Evolutionary conservation across 2,888 invertebrate species (phyloP), one percentile per base, ranked within the genome.

Genomic region (Aromia moschata): DNA sequence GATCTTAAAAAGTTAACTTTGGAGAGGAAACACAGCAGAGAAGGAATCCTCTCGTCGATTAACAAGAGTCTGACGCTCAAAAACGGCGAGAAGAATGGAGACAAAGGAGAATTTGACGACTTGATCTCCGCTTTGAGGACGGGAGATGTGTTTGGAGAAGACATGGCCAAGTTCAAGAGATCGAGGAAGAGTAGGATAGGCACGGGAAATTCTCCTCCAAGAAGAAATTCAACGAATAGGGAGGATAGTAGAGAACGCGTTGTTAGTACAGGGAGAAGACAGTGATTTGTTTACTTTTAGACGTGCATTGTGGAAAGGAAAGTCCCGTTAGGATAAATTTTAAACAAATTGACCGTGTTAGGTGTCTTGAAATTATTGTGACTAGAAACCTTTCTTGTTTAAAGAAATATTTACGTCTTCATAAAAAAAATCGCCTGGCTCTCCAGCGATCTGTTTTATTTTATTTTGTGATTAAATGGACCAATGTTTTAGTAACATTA

Each of bases 111-210:
- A 81, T 97, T 97, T 80, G 97, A 97, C 76, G 97, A 97, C 81
- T 84, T 97, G 70, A 97, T 97, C 77, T 96, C 96, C 0, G 97
- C 97, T 0, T 80, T 97, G 49, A 83, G 96, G 59, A 96, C 97
- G 0, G 97, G 97, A 0, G 96, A 96, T 74, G 96, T 96, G 0
- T 97, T 96, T 75, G 95, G 96, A 0, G 96, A 96, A 76, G 96
- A 96, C 77, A 93, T 96, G 73, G 95, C 95, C 53, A 96, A 96
- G 81, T 93, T 96, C 75, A 91, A 92, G 72, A 82, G 92, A 54
- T 91, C 90, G 41, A 84, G 91, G 66, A 89, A 90, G 70, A 85
- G 88, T 30, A 83, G 88, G 20, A 83, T 87, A 2, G 81, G 82
- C 0, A 44, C 83, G 51, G 84, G 85, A 40, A 87, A 85, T 58